A percentile compares a stretch with the other conserved stretches of the same genome.
phyloP scores from a whole-genome alignment of 2,797 vertebrate species.

The Falco naumanni region DNA sequence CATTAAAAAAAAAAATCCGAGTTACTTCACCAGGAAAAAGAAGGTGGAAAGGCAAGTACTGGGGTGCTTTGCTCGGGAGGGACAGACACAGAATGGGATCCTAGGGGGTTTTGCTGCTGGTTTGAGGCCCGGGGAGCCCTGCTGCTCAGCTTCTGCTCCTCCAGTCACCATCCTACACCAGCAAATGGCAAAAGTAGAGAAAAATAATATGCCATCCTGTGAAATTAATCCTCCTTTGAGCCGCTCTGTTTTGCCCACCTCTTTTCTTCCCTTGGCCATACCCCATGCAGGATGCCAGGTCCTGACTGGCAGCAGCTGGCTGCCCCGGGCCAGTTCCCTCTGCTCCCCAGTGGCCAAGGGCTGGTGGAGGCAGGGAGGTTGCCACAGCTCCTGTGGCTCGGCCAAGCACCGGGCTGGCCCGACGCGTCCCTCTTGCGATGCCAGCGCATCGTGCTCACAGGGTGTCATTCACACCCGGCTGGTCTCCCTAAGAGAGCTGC shows the following conservation, averaged over 20 bases:
- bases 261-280: not conserved
- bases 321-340: not conserved
- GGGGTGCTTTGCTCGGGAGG: not conserved
- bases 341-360: not conserved
- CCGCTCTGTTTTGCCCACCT: not conserved
- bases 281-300: fast-evolving
- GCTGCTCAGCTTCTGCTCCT: not conserved
- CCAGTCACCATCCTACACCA: not conserved
- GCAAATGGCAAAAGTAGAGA: not conserved
- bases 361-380: not conserved
- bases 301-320: not conserved
- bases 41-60: not conserved
- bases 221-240: not conserved
- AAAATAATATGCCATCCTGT: not conserved
- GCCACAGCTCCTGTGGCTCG: not conserved
- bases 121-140: not conserved
- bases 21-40: not conserved
- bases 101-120: not conserved
- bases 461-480: no score
- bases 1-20: not conserved
- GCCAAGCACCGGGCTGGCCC: not conserved
- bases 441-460: not conserved
- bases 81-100: not conserved
- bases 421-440: not conserved
- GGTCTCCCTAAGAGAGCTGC: not conserved